Evolutionary conservation across 2,888 invertebrate genomes (phyloP).

Genomic region (Xanthorhoe designata): DNA sequence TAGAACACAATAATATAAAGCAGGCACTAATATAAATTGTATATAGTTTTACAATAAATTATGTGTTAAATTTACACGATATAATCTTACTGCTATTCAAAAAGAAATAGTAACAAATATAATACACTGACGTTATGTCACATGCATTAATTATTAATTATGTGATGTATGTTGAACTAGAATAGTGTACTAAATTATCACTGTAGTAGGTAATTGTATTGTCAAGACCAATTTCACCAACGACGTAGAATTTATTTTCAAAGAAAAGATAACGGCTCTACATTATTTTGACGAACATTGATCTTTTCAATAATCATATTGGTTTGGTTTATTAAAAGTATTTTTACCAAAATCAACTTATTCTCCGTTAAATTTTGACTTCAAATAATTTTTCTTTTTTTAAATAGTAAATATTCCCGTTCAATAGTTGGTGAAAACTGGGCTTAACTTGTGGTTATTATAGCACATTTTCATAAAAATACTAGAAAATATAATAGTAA

Average conservation of each 20-base stretch:
- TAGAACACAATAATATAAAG: slow-evolving; percentile 76
- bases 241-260: slow-evolving; percentile 1
- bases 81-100: slow-evolving; percentile 70
- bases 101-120: slow-evolving; percentile 70
- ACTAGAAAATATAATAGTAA: not conserved
- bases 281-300: not conserved
- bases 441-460: slow-evolving; percentile 30
- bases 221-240: slow-evolving; percentile 14
- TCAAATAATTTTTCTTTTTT: too few relatives aligned
- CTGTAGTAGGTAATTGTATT: not conserved
- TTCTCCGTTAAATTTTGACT: too few relatives aligned
- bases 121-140: slow-evolving; percentile 54
- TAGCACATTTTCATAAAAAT: slow-evolving; percentile 32
- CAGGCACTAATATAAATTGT: slow-evolving; percentile 83
- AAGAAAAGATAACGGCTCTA: not conserved
- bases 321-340: not conserved
- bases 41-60: slow-evolving; percentile 83
- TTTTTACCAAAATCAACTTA: too few relatives aligned
- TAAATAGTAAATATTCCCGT: not conserved
- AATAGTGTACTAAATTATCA: slow-evolving; percentile 45
- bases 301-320: not conserved
- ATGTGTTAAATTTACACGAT: slow-evolving; percentile 79
- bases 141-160: slow-evolving; percentile 41
- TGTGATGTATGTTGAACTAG: slow-evolving; percentile 70
- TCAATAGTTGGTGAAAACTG: slow-evolving; percentile 11